phyloP scores from a whole-genome alignment of 1,140 invertebrate species.

The Pygmarrhopalites habei region DNA sequence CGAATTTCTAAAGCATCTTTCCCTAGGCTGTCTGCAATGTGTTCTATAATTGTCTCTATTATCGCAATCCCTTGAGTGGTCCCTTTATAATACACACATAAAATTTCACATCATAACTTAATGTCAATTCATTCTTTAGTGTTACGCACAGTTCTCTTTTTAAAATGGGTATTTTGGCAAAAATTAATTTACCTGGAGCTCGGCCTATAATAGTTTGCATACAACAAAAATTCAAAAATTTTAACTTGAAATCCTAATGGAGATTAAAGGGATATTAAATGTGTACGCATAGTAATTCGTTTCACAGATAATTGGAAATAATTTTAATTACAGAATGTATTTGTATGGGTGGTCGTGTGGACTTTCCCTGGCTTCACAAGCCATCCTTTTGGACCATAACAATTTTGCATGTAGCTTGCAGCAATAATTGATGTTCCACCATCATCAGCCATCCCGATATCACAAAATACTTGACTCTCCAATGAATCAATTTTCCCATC shows the following conservation, averaged over 20 bases:
- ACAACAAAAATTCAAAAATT: no score
- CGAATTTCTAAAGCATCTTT: constrained; percentile 63
- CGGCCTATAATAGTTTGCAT: no score
- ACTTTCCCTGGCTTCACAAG: constrained; percentile 35
- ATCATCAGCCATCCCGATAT: constrained; percentile 49
- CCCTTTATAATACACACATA: no score
- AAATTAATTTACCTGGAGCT: constrained; percentile 41
- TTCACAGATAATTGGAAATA: no score
- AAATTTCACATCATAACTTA: no score
- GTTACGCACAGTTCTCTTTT: neutral
- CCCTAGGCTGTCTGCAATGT: constrained; percentile 59
- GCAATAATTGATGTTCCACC: constrained; percentile 25
- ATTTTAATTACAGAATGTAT: no score
- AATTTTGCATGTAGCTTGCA: constrained; percentile 35
- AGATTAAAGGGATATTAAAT: no score
- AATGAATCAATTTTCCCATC: constrained; percentile 60
- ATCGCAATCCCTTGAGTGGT: constrained; percentile 56
- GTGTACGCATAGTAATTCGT: no score
- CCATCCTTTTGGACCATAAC: constrained; percentile 39
- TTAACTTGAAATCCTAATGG: no score
- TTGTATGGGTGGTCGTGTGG: constrained; percentile 40
- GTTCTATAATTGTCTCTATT: constrained; percentile 70
- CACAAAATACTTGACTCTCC: constrained; percentile 54
- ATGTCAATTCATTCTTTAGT: neutral
- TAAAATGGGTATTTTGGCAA: neutral